Conservation (phyloP, 2,113 vertebrate genomes). For the Daboia siamensis region DNA sequence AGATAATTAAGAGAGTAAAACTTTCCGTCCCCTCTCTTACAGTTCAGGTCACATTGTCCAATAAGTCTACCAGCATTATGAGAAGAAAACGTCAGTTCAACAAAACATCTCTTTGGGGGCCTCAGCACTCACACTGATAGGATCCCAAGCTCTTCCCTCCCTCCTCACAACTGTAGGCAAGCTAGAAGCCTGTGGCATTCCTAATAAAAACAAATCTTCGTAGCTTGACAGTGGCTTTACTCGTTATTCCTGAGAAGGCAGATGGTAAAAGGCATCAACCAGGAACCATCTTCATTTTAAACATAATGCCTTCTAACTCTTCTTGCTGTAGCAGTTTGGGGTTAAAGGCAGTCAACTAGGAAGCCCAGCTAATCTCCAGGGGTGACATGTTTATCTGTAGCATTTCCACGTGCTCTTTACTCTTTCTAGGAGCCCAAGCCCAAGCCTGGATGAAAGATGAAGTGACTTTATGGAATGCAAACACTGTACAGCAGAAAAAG, state of each 20-base stretch:
- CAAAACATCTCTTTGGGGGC: no score
- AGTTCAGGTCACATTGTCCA: no score
- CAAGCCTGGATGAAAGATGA: conserved; percentile 29
- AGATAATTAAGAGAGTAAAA: no score
- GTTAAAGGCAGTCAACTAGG: conserved; percentile 39
- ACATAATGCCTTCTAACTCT: conserved; percentile 24
- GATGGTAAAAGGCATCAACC: not conserved
- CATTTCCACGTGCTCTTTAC: conserved; percentile 26
- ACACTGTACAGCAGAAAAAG: not conserved
- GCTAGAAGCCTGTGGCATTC: no score
- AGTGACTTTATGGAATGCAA: conserved; percentile 41
- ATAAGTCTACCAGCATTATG: no score
- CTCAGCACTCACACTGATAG: no score
- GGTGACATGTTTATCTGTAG: conserved; percentile 26
- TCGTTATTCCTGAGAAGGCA: not conserved
- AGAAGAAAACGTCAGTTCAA: no score
- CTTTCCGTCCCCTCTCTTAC: no score
- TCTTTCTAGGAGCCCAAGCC: conserved; percentile 50
- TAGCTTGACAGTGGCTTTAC: not conserved
- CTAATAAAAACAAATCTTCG: no score
- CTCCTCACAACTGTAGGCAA: no score
- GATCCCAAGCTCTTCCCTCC: no score
- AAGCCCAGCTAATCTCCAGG: conserved; percentile 42
- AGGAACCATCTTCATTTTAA: conserved; percentile 18
- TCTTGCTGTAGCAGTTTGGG: conserved; percentile 13